Evolutionary conservation across 1,140 invertebrate species (phyloP).

Genomic region (Lysiphlebus fabarum): DNA sequence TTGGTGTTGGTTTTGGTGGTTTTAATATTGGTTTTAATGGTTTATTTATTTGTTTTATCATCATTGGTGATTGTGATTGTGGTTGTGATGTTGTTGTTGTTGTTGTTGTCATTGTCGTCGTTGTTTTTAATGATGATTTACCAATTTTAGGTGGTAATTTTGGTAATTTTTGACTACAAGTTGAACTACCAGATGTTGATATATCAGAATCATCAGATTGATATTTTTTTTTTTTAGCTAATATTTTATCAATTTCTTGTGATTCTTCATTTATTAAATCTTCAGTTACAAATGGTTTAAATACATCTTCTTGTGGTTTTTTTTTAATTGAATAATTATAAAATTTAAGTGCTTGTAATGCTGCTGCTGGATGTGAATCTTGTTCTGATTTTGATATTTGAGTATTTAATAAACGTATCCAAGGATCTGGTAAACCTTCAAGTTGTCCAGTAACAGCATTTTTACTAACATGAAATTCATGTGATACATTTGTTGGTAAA

Average conservation of each 20-base stretch:
- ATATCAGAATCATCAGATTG: constrained; percentile 47
- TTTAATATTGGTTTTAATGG: constrained; percentile 17
- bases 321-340: constrained; percentile 84
- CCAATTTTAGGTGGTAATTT: constrained; percentile 37
- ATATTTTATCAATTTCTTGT: constrained; percentile 71
- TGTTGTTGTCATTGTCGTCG: too few species aligned
- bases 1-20: constrained; percentile 43
- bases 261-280: constrained; percentile 74
- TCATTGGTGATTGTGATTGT: too few species aligned
- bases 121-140: too few species aligned
- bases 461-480: constrained; percentile 77
- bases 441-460: constrained; percentile 74
- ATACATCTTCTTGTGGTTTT: constrained; percentile 61
- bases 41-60: too few species aligned
- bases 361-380: constrained; percentile 87
- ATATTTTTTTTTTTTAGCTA: constrained; percentile 63
- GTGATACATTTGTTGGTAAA: constrained; percentile 72
- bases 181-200: constrained; percentile 42
- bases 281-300: constrained; percentile 77
- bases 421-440: constrained; percentile 74
- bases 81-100: too few species aligned
- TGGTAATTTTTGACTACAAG: constrained; percentile 39
- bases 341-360: constrained; percentile 85
- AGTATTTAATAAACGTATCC: constrained; percentile 75
- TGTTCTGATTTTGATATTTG: constrained; percentile 88